Conservation (phyloP, 92 coral and sea anemone species). For the Porites evermanni region DNA sequence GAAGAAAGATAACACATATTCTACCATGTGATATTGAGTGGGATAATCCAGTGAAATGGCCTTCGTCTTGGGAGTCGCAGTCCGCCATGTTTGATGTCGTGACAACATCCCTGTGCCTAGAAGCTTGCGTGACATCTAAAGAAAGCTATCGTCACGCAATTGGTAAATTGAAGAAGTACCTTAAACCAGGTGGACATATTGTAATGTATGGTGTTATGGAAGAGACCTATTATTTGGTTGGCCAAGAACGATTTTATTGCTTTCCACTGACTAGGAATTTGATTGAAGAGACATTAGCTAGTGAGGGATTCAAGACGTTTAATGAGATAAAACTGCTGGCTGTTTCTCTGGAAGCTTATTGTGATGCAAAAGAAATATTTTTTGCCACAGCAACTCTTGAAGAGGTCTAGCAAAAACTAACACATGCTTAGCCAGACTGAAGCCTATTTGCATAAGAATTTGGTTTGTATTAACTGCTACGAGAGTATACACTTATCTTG, state of each 20-base stretch:
- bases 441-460: too few relatives aligned
- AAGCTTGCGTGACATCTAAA: constrained; percentile 61
- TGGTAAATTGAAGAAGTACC: constrained; percentile 47
- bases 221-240: constrained; percentile 50
- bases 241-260: constrained; percentile 39
- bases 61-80: constrained; percentile 17
- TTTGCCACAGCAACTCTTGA: not conserved
- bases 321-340: constrained; percentile 2
- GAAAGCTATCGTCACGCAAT: constrained; percentile 57
- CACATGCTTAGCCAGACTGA: too few relatives aligned
- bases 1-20: constrained; percentile 52
- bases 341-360: not conserved
- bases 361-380: not conserved
- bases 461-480: too few relatives aligned
- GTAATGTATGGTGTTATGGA: constrained; percentile 53
- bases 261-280: constrained; percentile 48
- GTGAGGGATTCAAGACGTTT: constrained; percentile 50
- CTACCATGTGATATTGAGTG: constrained; percentile 59
- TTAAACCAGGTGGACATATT: constrained; percentile 62
- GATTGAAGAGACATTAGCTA: constrained; percentile 46
- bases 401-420: too few relatives aligned
- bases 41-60: constrained; percentile 45
- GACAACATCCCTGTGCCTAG: constrained; percentile 58
- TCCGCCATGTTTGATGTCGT: constrained; percentile 60
- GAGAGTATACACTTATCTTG: too few relatives aligned